A percentile compares a stretch with the other conserved stretches of the same genome.
These are phyloP conservation scores for Campylomormyrus numenius DNA, from an alignment of 2,113 vertebrate species.

Conservation along the genomic window DNA sequence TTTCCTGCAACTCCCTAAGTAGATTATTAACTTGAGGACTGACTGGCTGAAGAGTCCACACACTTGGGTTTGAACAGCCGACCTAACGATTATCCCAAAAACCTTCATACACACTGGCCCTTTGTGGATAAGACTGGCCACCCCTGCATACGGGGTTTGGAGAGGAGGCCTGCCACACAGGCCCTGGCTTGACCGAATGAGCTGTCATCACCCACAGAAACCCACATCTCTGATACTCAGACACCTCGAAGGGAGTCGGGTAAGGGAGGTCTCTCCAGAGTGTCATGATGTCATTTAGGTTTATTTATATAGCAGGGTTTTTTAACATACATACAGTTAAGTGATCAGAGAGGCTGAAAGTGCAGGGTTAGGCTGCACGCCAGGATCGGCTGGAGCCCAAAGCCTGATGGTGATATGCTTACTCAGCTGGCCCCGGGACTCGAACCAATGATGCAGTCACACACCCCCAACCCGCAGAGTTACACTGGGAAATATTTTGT, in stretches of 20 bases:
- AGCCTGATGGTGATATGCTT: neutral
- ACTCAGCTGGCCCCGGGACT: neutral
- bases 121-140: too few species aligned
- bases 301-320: neutral
- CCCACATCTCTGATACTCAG: neutral
- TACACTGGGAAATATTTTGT: neutral
- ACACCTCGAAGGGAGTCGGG: neutral
- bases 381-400: neutral
- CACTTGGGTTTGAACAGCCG: too few species aligned
- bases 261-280: neutral
- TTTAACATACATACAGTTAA: neutral
- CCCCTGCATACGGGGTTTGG: neutral
- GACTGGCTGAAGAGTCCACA: too few species aligned
- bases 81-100: too few species aligned
- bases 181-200: neutral
- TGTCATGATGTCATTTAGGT: neutral
- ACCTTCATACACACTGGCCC: too few species aligned
- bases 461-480: neutral
- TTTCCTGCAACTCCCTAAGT: too few species aligned
- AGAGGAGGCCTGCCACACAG: neutral
- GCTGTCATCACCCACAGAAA: neutral
- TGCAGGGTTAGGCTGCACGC: neutral
- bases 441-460: neutral
- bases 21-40: too few species aligned
- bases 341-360: neutral